Conservation (phyloP, 2,113 vertebrate genomes). For the Brienomyrus longianalis region DNA sequence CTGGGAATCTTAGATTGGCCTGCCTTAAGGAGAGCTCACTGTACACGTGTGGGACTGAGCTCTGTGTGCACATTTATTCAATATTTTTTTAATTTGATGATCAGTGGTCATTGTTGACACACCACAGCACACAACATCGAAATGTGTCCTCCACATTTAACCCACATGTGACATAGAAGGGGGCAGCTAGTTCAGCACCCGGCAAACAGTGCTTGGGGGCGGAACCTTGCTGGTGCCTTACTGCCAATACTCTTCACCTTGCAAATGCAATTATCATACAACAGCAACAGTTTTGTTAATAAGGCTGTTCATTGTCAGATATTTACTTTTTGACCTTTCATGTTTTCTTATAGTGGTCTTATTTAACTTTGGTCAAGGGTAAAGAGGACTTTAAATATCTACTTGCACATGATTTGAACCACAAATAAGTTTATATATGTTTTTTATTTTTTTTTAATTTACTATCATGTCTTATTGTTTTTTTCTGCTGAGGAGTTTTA, state of each 20-base stretch:
- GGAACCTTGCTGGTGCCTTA: too few species aligned
- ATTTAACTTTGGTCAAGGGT: background rate
- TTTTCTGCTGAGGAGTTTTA: background rate
- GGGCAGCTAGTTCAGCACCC: too few species aligned
- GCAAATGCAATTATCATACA: background rate
- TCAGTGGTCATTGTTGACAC: too few species aligned
- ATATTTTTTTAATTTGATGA: background rate
- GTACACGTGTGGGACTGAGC: constrained; percentile 25
- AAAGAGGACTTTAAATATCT: background rate
- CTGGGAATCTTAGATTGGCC: constrained; percentile 29
- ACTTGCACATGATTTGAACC: background rate
- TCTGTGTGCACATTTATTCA: background rate
- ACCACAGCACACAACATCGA: too few species aligned
- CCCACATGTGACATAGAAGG: too few species aligned
- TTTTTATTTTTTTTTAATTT: background rate
- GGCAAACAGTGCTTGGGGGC: too few species aligned
- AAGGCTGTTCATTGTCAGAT: background rate
- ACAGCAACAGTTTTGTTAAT: background rate
- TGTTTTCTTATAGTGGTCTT: background rate
- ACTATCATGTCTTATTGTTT: background rate
- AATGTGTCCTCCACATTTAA: too few species aligned
- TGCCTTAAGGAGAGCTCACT: constrained; percentile 32
- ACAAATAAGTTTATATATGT: background rate
- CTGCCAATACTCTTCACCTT: background rate
- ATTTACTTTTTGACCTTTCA: background rate